Evolutionary conservation across 37 sponge, comb jelly and placozoan genomes (phyloP).

Genomic region (Lycopodina hypogea): DNA sequence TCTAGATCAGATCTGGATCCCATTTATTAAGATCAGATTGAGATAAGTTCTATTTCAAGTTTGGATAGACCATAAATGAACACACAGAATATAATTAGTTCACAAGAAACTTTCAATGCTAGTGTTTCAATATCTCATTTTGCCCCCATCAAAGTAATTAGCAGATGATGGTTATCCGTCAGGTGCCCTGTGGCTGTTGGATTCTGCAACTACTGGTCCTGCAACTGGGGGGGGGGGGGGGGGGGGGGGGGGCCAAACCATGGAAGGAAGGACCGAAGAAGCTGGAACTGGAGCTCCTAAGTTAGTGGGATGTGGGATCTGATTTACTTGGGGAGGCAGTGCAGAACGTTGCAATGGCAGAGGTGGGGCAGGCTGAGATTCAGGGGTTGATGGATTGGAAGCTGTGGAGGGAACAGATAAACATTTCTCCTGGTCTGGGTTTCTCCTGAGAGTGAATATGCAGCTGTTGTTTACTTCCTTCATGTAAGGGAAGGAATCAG

Average conservation of each 20-base stretch:
- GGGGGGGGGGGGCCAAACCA: not conserved
- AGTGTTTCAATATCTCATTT: not conserved
- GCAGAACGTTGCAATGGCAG: not conserved
- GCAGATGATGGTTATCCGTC: not conserved
- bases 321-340: not conserved
- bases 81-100: too few relatives aligned
- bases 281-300: not conserved
- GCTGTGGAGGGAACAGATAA: not conserved
- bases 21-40: too few relatives aligned
- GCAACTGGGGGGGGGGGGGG: not conserved
- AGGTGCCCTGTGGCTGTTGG: not conserved
- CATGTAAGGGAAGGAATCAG: slow-evolving; percentile 12
- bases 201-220: not conserved
- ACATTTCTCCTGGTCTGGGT: not conserved
- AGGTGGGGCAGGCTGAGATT: slow-evolving; percentile 4
- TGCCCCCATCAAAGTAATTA: not conserved
- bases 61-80: too few relatives aligned
- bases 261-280: too few relatives aligned
- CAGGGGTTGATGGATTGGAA: not conserved
- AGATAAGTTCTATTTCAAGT: too few relatives aligned
- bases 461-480: slow-evolving; percentile 56
- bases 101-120: not conserved
- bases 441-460: slow-evolving; percentile 64
- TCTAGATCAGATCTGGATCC: too few relatives aligned
- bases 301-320: not conserved